Evolutionary conservation across 2,797 vertebrate genomes (phyloP), one percentile per base, ranked within the genome.

Genomic region (Myotis planiceps): DNA sequence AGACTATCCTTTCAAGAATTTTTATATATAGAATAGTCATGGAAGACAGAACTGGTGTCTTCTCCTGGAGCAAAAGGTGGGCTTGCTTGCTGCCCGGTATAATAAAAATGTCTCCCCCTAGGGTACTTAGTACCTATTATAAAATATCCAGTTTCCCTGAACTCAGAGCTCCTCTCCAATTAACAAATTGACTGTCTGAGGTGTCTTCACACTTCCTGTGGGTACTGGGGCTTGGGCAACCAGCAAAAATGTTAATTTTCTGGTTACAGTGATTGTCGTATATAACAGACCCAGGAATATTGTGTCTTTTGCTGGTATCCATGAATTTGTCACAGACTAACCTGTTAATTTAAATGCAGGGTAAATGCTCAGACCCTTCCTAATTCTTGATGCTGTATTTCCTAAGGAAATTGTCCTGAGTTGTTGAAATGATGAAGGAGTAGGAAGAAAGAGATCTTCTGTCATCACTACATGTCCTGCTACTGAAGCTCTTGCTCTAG

Each of bases 71-170:
- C 21, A 65, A 37, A 55, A 45, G 55, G 3, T 2, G 29, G 37
- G 18, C 2, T 19, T 3, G 13, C 6, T 37, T 45, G 6, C 7
- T 14, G 4, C 3, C 9, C 27, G n/a, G 13, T 37, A 8, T 34
- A 19, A 25, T 71, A 68, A 42, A 69, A 39, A 37, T 53, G 21
- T 27, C 16, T 60, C n/a, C 8, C 25, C 21, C 3, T 19, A 13
- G n/a, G 21, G 78, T 32, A 32, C 34, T 75, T 63, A 25, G 9
- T 21, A 13, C 51, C 15, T 37, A 13, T 18, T 63, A 27, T 10
- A 53, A 49, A 76, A 47, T 1, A 39, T 37, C 19, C 23, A 0
- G 4, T 1, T 58, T 76, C 51, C 21, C 12, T 69, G 18, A 51
- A 27, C 71, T 69, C 49, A 68, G 47, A 53, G 25, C 16, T 75